Conservation (phyloP, 2,113 vertebrate genomes). For the Noctilio leporinus region DNA sequence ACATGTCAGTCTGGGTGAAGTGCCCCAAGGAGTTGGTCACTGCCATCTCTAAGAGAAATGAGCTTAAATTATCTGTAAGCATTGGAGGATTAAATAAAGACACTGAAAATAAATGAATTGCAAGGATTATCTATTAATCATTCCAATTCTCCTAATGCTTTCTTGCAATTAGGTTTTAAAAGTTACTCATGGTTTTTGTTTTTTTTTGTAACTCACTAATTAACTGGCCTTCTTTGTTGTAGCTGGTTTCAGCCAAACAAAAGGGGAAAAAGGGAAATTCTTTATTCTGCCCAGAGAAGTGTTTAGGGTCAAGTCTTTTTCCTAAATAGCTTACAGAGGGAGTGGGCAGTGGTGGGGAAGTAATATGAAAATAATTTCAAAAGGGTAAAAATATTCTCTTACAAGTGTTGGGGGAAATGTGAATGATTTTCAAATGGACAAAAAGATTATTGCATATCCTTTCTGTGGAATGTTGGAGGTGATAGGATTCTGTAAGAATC, state of each 20-base stretch:
- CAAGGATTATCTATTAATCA: not conserved
- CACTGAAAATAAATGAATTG: not conserved
- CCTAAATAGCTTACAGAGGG: not conserved
- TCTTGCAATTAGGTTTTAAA: not conserved
- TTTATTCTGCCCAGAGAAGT: not conserved
- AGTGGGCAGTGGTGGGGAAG: not conserved
- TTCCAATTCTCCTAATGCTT: not conserved
- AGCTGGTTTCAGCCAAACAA: not conserved
- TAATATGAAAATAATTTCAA: not conserved
- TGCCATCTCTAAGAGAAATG: not conserved
- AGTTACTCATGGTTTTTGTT: not conserved
- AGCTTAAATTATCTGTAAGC: not conserved
- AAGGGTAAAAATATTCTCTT: not conserved
- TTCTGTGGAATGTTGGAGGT: not conserved
- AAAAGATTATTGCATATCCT: not conserved
- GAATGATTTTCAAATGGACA: not conserved
- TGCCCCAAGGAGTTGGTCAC: not conserved
- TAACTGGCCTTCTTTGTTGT: not conserved
- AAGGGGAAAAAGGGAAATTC: not conserved
- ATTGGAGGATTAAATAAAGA: not conserved
- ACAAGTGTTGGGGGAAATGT: not conserved
- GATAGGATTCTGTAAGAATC: not conserved
- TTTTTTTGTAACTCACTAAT: not conserved
- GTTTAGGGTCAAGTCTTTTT: not conserved
- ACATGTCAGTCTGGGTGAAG: not conserved